phyloP scores from a whole-genome alignment of 2,797 vertebrate genomes.

The Oryzias dopingdopingensis region DNA sequence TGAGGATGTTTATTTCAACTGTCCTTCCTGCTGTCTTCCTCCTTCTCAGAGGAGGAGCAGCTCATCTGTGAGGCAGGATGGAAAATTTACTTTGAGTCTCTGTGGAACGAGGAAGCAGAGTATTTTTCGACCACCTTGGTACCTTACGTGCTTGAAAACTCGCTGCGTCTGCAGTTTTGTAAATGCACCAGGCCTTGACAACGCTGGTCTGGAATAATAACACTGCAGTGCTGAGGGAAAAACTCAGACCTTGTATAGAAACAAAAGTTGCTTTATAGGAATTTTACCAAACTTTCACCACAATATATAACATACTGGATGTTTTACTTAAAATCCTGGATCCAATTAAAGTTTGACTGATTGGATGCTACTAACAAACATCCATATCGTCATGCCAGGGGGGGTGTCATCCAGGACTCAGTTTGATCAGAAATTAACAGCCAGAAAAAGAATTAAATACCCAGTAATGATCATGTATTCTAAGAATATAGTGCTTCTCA shows the following conservation, averaged over 20 bases:
- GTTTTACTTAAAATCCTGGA: background rate
- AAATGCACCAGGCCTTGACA: conserved; percentile 30
- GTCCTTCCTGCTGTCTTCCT: conserved; percentile 1
- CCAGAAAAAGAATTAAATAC: too few relatives aligned
- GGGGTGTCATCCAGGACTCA: too few relatives aligned
- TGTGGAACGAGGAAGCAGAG: conserved; percentile 19
- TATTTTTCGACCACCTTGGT: conserved; percentile 53
- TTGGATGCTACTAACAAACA: too few relatives aligned
- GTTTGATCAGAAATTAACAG: too few relatives aligned
- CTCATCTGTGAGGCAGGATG: conserved; percentile 31
- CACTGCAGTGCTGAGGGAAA: conserved; percentile 9
- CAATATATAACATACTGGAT: background rate
- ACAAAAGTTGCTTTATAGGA: conserved; percentile 2
- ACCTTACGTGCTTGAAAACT: conserved; percentile 31
- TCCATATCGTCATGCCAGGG: too few relatives aligned
- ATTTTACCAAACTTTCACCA: background rate
- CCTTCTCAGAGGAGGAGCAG: conserved; percentile 4
- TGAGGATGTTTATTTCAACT: too few relatives aligned
- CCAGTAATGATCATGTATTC: too few relatives aligned
- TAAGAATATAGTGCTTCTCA: too few relatives aligned
- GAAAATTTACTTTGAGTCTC: conserved; percentile 58
- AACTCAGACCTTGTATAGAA: conserved; percentile 28
- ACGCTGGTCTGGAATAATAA: conserved; percentile 35
- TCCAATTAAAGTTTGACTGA: too few relatives aligned
- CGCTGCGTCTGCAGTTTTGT: conserved; percentile 45